phyloP scores from a whole-genome alignment of 2,113 vertebrate genomes.

The Aphyosemion australe region DNA sequence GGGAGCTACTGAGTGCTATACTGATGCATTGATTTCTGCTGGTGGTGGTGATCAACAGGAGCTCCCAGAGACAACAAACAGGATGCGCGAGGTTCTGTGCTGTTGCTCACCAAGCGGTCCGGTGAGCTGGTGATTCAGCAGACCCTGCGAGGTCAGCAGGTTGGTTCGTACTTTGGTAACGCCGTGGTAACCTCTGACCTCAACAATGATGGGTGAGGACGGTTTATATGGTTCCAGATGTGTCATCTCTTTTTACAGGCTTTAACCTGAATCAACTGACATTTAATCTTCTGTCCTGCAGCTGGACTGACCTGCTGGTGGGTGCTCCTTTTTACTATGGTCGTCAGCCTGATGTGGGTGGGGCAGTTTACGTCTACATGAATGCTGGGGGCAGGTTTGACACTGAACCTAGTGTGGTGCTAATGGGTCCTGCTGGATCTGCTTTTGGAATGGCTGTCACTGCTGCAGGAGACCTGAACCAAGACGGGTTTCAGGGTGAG shows the following conservation, averaged over 20 bases:
- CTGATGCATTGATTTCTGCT: not conserved
- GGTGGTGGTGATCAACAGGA: slow-evolving; percentile 65
- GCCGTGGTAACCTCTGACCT: slow-evolving; percentile 87
- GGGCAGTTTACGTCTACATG: slow-evolving; percentile 89
- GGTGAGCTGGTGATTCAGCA: not conserved
- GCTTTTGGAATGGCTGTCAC: slow-evolving; percentile 86
- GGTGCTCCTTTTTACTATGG: slow-evolving; percentile 92
- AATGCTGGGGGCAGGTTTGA: slow-evolving; percentile 84
- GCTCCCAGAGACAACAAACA: slow-evolving; percentile 82
- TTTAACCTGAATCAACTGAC: not conserved
- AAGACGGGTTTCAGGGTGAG: slow-evolving; percentile 93
- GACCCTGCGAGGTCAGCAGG: slow-evolving; percentile 83
- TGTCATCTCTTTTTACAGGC: not conserved
- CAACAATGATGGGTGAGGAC: slow-evolving; percentile 85
- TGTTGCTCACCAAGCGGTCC: slow-evolving; percentile 62
- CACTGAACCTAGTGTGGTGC: slow-evolving; percentile 56
- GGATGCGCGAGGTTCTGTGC: slow-evolving; percentile 81
- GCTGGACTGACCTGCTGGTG: slow-evolving; percentile 92
- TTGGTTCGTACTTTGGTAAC: slow-evolving; percentile 91
- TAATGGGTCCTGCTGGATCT: slow-evolving; percentile 80
- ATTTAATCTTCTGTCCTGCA: slow-evolving; percentile 45
- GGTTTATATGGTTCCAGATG: too few species aligned
- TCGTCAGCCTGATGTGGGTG: slow-evolving; percentile 82
- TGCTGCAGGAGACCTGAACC: slow-evolving; percentile 87
- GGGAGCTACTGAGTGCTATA: not conserved